phyloP scores from a whole-genome alignment of 2,888 invertebrate genomes.

The Zygogramma bicolorata region DNA sequence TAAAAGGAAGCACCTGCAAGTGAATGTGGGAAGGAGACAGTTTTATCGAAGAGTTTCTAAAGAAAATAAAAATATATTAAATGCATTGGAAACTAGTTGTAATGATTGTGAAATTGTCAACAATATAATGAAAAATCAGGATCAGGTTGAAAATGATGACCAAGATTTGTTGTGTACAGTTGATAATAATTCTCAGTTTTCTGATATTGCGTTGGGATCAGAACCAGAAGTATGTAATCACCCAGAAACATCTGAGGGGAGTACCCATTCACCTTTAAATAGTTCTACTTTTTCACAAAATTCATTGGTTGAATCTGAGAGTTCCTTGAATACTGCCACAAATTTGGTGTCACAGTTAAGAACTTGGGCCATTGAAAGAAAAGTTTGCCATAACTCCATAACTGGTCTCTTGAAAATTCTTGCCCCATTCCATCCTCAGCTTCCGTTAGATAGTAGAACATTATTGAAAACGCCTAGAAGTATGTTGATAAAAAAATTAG shows the following conservation, averaged over 20 bases:
- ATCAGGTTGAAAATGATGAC: constrained; percentile 9
- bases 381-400: no score
- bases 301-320: not conserved
- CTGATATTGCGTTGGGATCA: constrained; percentile 1
- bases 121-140: constrained; percentile 10
- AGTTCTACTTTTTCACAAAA: constrained; percentile 5
- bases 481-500: no score
- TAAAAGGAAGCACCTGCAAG: constrained; percentile 13
- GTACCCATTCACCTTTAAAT: not conserved
- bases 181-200: constrained; percentile 8
- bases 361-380: constrained; percentile 25
- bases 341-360: constrained; percentile 17
- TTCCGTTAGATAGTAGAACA: no score
- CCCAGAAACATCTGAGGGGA: constrained; percentile 9
- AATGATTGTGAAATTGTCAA: constrained; percentile 12
- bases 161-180: not conserved
- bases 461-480: no score
- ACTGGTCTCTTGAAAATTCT: no score
- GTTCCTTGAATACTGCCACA: constrained; percentile 7
- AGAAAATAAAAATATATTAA: constrained; percentile 8
- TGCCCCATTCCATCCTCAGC: no score
- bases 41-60: constrained; percentile 12
- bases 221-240: constrained; percentile 7
- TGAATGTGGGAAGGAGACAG: no score
- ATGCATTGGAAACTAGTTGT: constrained; percentile 2